A percentile compares a stretch with the other conserved stretches of the same genome.
phyloP scores from a whole-genome alignment of 2,888 invertebrate species.

The Drosophila peninsularis region DNA sequence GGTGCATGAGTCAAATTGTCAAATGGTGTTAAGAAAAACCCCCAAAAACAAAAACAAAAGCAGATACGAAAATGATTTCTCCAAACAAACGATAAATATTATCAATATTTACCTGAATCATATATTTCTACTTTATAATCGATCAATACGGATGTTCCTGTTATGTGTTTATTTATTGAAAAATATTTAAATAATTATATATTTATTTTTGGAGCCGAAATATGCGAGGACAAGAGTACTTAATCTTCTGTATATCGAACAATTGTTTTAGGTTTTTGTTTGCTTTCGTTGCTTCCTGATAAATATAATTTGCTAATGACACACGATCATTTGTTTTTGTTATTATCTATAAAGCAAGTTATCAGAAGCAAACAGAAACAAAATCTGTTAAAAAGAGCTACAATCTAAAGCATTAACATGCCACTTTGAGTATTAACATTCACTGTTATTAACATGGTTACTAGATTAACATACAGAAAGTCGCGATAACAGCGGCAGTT shows the following conservation, averaged over 20 bases:
- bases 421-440: conserved; percentile 44
- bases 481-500: conserved; percentile 20
- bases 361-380: conserved; percentile 1
- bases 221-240: conserved; percentile 1
- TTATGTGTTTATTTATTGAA: too few relatives aligned
- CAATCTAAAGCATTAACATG: conserved; percentile 12
- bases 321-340: conserved; percentile 32
- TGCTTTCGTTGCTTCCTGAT: neutral
- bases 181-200: neutral
- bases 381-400: conserved; percentile 12
- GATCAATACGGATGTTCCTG: neutral
- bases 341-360: conserved; percentile 30
- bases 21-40: neutral
- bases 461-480: conserved; percentile 25
- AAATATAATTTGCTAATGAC: conserved; percentile 24
- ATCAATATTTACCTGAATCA: neutral
- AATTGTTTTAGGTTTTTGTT: neutral
- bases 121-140: neutral
- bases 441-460: conserved; percentile 20
- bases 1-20: neutral
- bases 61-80: neutral
- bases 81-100: neutral
- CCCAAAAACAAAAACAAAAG: neutral
- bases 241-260: neutral
- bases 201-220: neutral